Evolutionary conservation across 2,113 vertebrate species (phyloP), one percentile per base, ranked within the genome.

Genomic region (Terrapene triunguis): DNA sequence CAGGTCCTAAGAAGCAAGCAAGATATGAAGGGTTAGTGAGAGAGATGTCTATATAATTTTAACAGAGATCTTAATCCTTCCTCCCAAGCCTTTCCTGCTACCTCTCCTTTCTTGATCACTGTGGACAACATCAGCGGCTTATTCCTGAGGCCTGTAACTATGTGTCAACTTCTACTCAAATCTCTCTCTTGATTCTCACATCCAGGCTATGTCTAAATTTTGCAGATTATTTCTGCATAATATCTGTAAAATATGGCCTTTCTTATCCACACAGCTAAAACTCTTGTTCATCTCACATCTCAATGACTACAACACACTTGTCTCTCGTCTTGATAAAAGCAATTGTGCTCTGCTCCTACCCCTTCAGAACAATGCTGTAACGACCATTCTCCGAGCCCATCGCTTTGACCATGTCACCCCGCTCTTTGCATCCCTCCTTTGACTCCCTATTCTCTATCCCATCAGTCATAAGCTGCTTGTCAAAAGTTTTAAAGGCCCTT

Each of bases 321-420:
- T 27, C 50, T 76, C 0, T 0, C 42, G n/a, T 0, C 0, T 29
- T 57, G 62, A 62, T 19, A 27, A 11, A 21, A 5, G 62, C 62
- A 35, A n/a, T 21, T 19, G 35, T n/a, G 27, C 24, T 25, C 25
- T 57, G 25, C 57, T 59, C 25, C 27, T 57, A 57, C 55, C 55
- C 55, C 55, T 57, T 57, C 27, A 83, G 69, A 44, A 38, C 0
- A 1, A 65, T 87, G 80, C 80, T 82, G 10, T 0, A 0, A 29
- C 24, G n/a, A 50, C 5, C 32, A 32, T 0, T 0, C 72, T 12
- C 32, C 47, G 65, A 0, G 0, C 0, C 0, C 50, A 0, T 0
- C 2, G n/a, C n/a, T 48, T 1, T 0, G 48, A 11, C 22, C 35
- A 2, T n/a, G 62, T 19, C 4, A 35, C 17, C 16, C 32, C 14